Conservation (phyloP, 2,113 vertebrate species). For the Rhadina sibilatrix region DNA sequence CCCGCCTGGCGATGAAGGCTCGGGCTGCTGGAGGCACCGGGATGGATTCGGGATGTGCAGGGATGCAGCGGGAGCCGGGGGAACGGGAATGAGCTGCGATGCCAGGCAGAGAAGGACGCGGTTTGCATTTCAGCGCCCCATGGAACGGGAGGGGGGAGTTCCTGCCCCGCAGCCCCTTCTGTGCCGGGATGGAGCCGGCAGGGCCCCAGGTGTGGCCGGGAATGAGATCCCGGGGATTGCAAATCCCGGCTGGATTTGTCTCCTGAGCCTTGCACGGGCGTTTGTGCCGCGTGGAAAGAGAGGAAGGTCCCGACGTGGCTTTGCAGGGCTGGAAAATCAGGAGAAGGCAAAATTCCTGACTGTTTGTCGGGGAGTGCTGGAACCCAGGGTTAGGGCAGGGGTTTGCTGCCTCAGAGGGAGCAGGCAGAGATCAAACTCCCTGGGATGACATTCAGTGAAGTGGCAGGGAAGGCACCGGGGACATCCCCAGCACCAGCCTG, state of each 20-base stretch:
- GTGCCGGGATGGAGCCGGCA: not conserved
- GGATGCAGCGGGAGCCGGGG: not conserved
- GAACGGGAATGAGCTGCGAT: not conserved
- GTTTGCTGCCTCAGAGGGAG: not conserved
- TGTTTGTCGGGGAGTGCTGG: rapidly evolving
- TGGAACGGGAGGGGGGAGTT: not conserved
- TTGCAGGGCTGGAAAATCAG: not conserved
- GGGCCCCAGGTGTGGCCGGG: not conserved
- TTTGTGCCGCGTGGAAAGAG: rapidly evolving
- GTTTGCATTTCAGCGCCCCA: not conserved
- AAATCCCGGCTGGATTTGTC: not conserved
- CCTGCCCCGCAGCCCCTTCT: not conserved
- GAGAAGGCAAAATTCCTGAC: not conserved
- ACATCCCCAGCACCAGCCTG: not conserved
- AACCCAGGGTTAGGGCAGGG: not conserved
- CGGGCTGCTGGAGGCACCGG: not conserved
- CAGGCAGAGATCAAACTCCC: not conserved
- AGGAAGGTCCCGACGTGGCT: not conserved
- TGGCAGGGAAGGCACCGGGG: not conserved
- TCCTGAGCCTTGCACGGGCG: not conserved
- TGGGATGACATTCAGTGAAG: not conserved
- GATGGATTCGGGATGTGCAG: not conserved
- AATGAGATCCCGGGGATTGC: not conserved
- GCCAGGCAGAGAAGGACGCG: not conserved
- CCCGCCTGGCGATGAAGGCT: not conserved